phyloP scores from a whole-genome alignment of 2,888 invertebrate species.

The Drosophila neotestacea region DNA sequence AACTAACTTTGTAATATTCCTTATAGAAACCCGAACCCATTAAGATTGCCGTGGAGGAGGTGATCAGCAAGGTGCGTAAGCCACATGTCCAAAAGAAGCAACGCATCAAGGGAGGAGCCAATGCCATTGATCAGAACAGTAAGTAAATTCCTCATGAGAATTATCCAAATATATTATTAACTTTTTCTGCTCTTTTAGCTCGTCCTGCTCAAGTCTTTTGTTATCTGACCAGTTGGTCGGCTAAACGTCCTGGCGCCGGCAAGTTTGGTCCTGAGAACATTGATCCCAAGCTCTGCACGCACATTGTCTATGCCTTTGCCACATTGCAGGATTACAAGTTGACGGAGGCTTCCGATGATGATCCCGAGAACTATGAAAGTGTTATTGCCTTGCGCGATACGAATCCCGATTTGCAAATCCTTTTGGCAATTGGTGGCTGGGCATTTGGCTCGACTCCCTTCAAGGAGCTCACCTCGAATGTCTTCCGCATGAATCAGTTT shows the following conservation, averaged over 20 bases:
- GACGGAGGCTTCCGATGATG: conserved; percentile 92
- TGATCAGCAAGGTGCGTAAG: conserved; percentile 89
- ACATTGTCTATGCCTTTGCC: conserved; percentile 97
- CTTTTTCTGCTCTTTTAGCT: conserved; percentile 86
- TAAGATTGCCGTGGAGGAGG: conserved; percentile 91
- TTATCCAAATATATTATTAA: neutral
- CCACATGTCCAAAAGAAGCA: conserved; percentile 86
- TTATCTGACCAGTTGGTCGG: conserved; percentile 98
- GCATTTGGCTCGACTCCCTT: conserved; percentile 97
- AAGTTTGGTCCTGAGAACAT: conserved; percentile 96
- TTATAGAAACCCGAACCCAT: conserved; percentile 90
- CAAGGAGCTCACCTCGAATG: conserved; percentile 95
- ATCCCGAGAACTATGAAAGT: conserved; percentile 93
- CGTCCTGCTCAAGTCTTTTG: conserved; percentile 96
- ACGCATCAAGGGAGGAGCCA: conserved; percentile 86
- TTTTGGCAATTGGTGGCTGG: conserved; percentile 97
- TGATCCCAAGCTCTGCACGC: conserved; percentile 95
- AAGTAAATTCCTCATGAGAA: conserved; percentile 79
- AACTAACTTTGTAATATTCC: neutral
- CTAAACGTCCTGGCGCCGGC: conserved; percentile 94
- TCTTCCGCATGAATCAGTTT: conserved; percentile 97
- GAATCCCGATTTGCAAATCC: conserved; percentile 94
- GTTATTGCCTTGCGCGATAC: conserved; percentile 94
- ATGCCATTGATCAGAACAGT: conserved; percentile 88
- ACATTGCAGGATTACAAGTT: conserved; percentile 94